Conservation (phyloP, 1,140 invertebrate genomes). For the Ceratosolen solmsi region DNA sequence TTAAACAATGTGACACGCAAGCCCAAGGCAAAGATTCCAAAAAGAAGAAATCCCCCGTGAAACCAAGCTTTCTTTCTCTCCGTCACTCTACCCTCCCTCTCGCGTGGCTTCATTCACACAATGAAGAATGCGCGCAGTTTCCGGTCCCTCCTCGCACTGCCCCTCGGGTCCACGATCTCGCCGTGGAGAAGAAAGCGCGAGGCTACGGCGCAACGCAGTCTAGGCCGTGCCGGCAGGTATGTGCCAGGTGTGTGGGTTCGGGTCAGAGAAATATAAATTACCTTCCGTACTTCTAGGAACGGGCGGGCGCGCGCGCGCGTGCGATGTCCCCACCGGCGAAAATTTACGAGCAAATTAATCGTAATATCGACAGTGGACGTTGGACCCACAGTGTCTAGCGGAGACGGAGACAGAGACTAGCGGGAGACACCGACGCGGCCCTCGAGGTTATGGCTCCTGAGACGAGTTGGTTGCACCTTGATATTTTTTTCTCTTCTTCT, state of each 20-base stretch:
- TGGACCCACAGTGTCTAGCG: background rate
- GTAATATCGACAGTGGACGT: conserved; percentile 64
- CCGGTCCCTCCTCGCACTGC: conserved; percentile 8
- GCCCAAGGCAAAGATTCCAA: conserved; percentile 22
- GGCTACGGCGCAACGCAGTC: conserved; percentile 64
- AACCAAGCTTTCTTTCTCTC: conserved; percentile 41
- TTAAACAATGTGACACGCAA: background rate
- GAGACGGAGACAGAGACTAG: background rate
- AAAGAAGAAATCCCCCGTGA: conserved; percentile 42
- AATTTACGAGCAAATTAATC: conserved; percentile 73
- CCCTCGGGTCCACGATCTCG: background rate
- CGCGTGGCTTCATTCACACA: conserved; percentile 31
- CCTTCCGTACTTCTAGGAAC: conserved; percentile 63
- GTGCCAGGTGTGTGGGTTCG: conserved; percentile 64
- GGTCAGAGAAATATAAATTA: conserved; percentile 69
- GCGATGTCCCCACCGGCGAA: conserved; percentile 56
- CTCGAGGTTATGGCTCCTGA: background rate
- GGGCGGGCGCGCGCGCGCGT: background rate
- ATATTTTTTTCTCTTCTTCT: background rate
- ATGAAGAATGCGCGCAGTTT: conserved; percentile 47
- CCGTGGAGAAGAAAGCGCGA: conserved; percentile 29
- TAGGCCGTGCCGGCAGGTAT: conserved; percentile 59
- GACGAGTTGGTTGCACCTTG: background rate
- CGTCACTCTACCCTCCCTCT: conserved; percentile 13
- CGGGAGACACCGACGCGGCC: background rate